These are phyloP conservation scores for Caenorhabditis latens DNA, from an alignment of 1,140 invertebrate species.

Conservation along the genomic window DNA sequence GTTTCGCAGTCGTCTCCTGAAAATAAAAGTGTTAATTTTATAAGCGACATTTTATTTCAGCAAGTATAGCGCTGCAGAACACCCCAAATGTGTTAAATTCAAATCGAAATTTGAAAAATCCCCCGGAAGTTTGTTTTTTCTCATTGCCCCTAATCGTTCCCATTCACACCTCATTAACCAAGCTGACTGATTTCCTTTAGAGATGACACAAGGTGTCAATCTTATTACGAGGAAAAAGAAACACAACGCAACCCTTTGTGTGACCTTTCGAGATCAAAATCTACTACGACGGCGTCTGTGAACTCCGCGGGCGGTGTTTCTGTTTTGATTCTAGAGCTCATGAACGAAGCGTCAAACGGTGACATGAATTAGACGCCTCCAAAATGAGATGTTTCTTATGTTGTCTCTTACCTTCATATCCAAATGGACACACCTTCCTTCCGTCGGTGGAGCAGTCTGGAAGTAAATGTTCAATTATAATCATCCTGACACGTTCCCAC, in stretches of 20 bases:
- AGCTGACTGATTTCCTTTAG: neutral
- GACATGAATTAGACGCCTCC: too few species aligned
- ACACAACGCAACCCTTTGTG: too few species aligned
- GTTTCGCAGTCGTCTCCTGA: neutral
- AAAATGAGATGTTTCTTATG: too few species aligned
- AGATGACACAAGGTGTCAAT: constrained; percentile 30
- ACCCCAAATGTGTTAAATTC: neutral
- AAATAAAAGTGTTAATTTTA: neutral
- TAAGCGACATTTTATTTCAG: neutral
- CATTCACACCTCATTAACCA: constrained; percentile 13
- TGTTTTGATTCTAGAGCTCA: too few species aligned
- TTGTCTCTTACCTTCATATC: neutral
- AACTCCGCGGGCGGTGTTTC: too few species aligned
- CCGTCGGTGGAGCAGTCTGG: neutral
- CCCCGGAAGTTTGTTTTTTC: constrained; percentile 30
- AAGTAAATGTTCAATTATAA: neutral
- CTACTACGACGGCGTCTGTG: too few species aligned
- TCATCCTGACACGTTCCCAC: too few species aligned
- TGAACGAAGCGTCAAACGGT: too few species aligned
- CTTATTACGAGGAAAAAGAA: neutral
- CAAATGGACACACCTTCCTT: neutral
- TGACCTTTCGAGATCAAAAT: too few species aligned
- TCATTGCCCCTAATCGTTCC: neutral
- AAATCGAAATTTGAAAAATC: neutral
- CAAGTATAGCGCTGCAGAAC: neutral